Base-by-base conservation (phyloP, 2,888 invertebrate species). In the Folsomia manolachei region DNA sequence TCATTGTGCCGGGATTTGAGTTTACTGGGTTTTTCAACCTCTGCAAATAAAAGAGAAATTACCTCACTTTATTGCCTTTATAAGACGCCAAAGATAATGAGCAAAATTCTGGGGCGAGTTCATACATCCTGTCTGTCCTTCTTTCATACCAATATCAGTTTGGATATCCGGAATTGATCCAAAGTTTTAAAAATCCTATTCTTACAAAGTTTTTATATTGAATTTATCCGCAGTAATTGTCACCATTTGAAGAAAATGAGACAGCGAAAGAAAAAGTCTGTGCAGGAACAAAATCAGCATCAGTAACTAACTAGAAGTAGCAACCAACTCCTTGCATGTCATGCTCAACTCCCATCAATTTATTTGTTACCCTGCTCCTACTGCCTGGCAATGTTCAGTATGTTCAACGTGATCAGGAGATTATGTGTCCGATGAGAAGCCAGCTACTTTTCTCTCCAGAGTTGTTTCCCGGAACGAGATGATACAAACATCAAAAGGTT, bases 401-500 rank as follows among this genome's bases (percentile, higher is more conserved):
- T 39, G 39, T 39, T 39, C 51, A 52, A 66, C 52, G 25, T n/a
- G 66, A 62, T 65, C 72, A 69, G 52, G 63, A 65, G n/a, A 69
- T 72, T 69, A 69, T 72, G 69, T 39, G 39, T 39, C 39, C 7
- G 39, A n/a, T n/a, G n/a, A 39, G 39, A 14, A 69, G 64, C 69
- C 69, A 60, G 25, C 63, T 26, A 51, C 61, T 70, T 70, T 66
- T 39, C 60, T 60, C 66, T 21, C n/a, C 14, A 11, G 60, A 19
- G 60, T 39, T 4, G n/a, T 66, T 70, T 19, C 18, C 51, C 65
- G 39, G 39, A 39, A 39, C 39, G 14, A 39, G 39, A 39, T 39
- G 72, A 72, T 72, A 72, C 69, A 75, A 67, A 70, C 75, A 74
- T 74, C 76, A 76, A 77, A 76, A 71, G 77, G 64, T 23, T 75